These are phyloP conservation scores for Myotis lucifugus DNA, from an alignment of 2,113 vertebrate species.

Conservation along the genomic window DNA sequence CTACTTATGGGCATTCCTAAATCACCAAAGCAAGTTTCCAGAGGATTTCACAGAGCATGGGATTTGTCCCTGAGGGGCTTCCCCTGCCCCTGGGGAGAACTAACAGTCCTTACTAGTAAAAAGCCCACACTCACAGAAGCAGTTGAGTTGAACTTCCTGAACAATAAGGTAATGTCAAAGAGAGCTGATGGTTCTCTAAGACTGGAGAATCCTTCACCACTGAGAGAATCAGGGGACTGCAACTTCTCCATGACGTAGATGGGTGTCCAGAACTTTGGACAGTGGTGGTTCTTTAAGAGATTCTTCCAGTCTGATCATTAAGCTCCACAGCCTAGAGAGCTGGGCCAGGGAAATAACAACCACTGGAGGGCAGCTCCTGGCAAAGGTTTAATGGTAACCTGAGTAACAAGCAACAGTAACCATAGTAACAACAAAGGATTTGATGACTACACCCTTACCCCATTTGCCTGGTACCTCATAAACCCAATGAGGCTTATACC, in stretches of 20 bases:
- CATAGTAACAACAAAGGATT: not conserved
- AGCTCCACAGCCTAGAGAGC: not conserved
- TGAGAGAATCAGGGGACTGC: not conserved
- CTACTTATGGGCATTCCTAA: conserved; percentile 25
- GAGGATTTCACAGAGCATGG: not conserved
- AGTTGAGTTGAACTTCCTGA: not conserved
- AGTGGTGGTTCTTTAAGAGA: not conserved
- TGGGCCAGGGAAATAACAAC: not conserved
- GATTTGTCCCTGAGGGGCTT: not conserved
- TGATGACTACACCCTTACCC: not conserved
- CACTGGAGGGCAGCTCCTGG: not conserved
- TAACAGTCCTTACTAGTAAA: not conserved
- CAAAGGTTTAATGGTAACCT: conserved; percentile 37
- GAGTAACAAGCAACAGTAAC: conserved; percentile 28
- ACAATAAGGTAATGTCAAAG: not conserved
- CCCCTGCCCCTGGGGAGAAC: not conserved
- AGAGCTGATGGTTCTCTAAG: not conserved
- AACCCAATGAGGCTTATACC: not conserved
- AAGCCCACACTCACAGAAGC: not conserved
- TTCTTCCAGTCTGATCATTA: not conserved
- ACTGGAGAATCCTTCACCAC: not conserved
- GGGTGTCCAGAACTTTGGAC: not conserved
- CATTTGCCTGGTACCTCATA: not conserved
- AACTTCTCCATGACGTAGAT: not conserved
- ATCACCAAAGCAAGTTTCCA: conserved; percentile 28